These are phyloP conservation scores for Pao palembangensis DNA, from an alignment of 2,113 vertebrate species.

Conservation along the genomic window DNA sequence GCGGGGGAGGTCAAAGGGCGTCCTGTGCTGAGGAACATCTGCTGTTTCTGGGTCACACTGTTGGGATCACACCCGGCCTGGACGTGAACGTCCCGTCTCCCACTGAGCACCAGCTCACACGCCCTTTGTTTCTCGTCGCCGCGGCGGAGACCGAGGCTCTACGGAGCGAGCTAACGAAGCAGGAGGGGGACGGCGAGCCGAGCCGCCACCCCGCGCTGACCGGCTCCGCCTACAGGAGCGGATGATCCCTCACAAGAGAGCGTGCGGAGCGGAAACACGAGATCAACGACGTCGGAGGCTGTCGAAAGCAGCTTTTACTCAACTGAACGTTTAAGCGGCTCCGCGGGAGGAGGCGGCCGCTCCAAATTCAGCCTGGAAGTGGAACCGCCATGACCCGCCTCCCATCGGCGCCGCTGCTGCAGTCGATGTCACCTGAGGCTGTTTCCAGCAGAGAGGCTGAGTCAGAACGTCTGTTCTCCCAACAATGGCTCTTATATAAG, in stretches of 20 bases:
- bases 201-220: background rate
- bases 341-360: background rate
- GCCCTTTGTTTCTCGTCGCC: too few relatives aligned
- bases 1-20: too few relatives aligned
- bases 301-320: background rate
- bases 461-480: background rate
- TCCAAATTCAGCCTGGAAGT: background rate
- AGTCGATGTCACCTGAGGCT: conserved; percentile 1
- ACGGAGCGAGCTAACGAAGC: background rate
- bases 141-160: too few relatives aligned
- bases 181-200: conserved; percentile 11
- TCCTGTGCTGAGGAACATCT: too few relatives aligned
- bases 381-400: background rate
- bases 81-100: too few relatives aligned
- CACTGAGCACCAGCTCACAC: too few relatives aligned
- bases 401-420: background rate
- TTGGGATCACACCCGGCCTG: too few relatives aligned
- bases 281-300: too few relatives aligned
- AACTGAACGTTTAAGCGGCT: background rate
- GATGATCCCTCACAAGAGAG: background rate
- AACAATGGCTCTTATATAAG: background rate
- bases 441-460: background rate
- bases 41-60: too few relatives aligned
- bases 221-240: background rate
- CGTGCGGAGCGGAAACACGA: too few relatives aligned